Evolutionary conservation across 2,113 vertebrate species (phyloP), one percentile per base, ranked within the genome.

Genomic region (Pituophis catenifer): DNA sequence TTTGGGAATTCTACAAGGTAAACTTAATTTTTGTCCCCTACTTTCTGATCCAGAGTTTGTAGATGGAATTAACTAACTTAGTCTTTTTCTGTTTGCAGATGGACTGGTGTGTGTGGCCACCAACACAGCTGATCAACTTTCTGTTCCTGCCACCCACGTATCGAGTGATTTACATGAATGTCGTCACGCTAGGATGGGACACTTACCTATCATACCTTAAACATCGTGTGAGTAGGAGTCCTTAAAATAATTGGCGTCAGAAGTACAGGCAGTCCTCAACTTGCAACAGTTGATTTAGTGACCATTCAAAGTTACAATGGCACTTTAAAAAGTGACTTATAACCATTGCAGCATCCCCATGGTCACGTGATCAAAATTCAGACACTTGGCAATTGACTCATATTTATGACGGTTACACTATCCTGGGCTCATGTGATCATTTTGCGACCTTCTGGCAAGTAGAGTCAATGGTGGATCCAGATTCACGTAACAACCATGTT

Each of bases 1-100:
- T 99, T 91, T 99, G 98, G 98, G 99, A 99, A 54, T 98, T 99
- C 86, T 99, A 98, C 92, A 99, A 98, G 98, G 99, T 98, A 95
- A 96, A 50, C 0, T 0, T 21, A 12, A 8, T 52, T 33, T 38
- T 0, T 0, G 0, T 0, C 15, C 19, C 0, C 0, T 2, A 21
- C 1, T 0, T 0, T 55, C 0, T 0, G 8, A 5, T 0, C 2
- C 1, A 0, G 0, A 0, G 0, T 7, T 29, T 2, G 0, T 1
- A 0, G 4, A 29, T 29, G 0, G 29, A 21, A 9, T 48, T 52
- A 0, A 0, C 88, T 85, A 5, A 65, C 0, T 54, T 23, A 12
- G 0, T 50, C 15, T 92, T 0, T 89, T 1, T 2, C 92, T 85
- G 0, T 62, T 33, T 0, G 0, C 95, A 99, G 99, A 98, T 96